Evolutionary conservation across 2,797 vertebrate genomes (phyloP).

Genomic region (Nothura maculosa): DNA sequence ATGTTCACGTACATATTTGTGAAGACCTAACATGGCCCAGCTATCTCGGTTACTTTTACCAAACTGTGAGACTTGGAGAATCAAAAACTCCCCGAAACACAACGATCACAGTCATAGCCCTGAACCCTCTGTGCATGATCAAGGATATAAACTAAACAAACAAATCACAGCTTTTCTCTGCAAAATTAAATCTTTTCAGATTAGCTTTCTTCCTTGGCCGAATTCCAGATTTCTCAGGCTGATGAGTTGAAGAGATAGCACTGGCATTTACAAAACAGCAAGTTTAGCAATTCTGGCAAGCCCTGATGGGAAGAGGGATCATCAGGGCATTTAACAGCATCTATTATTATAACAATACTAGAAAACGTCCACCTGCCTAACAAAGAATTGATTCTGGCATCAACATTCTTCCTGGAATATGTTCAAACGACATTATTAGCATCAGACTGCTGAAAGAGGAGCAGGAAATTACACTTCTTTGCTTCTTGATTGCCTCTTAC

Average conservation of each 20-base stretch:
- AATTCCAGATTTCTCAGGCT: neutral
- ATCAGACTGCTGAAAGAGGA: constrained; percentile 8
- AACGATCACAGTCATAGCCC: neutral
- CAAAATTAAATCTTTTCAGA: neutral
- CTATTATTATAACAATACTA: neutral
- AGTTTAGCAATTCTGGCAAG: constrained; percentile 3
- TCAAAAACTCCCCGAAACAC: neutral
- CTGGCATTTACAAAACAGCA: neutral
- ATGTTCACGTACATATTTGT: neutral
- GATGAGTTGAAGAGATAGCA: neutral
- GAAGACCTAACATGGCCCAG: neutral
- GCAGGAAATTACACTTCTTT: constrained; percentile 47
- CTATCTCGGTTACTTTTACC: neutral
- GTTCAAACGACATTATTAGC: constrained; percentile 38
- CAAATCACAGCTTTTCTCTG: neutral
- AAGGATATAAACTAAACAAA: neutral
- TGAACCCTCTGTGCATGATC: neutral
- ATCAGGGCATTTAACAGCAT: neutral
- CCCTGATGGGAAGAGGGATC: neutral
- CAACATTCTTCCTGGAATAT: constrained; percentile 43
- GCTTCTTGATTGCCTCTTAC: constrained; percentile 34
- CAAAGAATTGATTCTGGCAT: constrained; percentile 43
- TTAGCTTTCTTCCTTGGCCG: neutral
- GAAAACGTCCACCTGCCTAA: constrained; percentile 24
- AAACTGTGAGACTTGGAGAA: rapidly evolving